Percentiles rank a stretch among this genome's conserved stretches.
These are phyloP conservation scores for Cathartes aura DNA, from an alignment of 2,113 vertebrate species.

Conservation along the genomic window DNA sequence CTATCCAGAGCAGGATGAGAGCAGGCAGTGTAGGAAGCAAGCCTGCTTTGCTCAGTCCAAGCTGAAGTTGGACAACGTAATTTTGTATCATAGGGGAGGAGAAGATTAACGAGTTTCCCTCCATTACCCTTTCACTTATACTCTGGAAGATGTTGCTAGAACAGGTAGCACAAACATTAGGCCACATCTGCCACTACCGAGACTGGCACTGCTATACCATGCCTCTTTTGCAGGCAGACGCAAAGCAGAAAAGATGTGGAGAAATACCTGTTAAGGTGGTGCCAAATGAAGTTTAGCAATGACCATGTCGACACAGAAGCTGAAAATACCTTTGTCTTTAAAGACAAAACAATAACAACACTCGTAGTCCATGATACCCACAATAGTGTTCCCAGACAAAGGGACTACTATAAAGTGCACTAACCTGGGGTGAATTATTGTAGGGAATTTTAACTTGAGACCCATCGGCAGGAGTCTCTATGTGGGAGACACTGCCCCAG, in stretches of 20 bases:
- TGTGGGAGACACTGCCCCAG: background rate
- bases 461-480: fast-evolving
- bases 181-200: fast-evolving
- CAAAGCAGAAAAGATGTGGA: background rate
- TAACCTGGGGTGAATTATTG: background rate
- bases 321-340: background rate
- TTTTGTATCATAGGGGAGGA: background rate
- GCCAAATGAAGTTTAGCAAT: background rate
- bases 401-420: background rate
- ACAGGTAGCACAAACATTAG: background rate
- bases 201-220: background rate
- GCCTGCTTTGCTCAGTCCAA: background rate
- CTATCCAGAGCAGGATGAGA: background rate
- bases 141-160: background rate
- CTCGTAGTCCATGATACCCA: background rate
- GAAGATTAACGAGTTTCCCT: background rate
- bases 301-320: background rate
- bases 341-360: background rate
- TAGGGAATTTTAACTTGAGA: background rate
- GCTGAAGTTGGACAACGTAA: background rate
- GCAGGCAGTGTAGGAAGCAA: background rate
- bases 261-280: background rate
- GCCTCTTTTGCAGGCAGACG: background rate
- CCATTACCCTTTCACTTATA: background rate
- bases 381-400: background rate